Conservation (phyloP, 2,797 vertebrate genomes). For the Catamblyrhynchus diadema region DNA sequence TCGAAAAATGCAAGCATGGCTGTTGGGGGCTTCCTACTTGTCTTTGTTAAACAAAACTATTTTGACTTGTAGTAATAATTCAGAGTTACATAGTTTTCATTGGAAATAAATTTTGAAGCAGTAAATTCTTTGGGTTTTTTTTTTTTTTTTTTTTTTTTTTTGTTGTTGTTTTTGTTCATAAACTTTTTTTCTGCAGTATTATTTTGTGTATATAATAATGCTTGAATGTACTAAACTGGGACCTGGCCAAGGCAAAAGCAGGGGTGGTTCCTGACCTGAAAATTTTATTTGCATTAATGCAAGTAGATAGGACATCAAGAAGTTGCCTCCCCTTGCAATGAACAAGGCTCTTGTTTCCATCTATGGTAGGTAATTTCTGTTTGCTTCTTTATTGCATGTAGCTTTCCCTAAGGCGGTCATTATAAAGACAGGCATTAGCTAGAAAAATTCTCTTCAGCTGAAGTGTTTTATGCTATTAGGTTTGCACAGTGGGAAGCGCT, state of each 20-base stretch:
- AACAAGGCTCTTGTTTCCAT: background rate
- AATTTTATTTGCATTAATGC: background rate
- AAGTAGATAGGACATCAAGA: background rate
- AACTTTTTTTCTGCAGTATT: background rate
- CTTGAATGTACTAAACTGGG: background rate
- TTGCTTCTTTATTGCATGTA: background rate
- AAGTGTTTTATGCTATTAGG: background rate
- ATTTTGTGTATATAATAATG: background rate
- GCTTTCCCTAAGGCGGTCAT: background rate
- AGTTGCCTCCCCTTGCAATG: background rate
- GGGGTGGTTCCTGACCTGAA: background rate
- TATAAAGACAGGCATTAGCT: background rate
- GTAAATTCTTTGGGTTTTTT: background rate
- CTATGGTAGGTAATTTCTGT: background rate
- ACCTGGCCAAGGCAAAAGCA: background rate
- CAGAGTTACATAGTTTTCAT: background rate
- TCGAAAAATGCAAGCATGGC: background rate
- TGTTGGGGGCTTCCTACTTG: background rate
- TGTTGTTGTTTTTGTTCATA: background rate
- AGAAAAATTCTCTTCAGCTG: background rate
- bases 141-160: too few species aligned
- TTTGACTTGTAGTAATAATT: background rate
- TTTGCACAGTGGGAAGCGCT: background rate
- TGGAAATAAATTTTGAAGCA: background rate
- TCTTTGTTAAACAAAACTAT: background rate